Evolutionary conservation across 2,113 vertebrate genomes (phyloP), one percentile per base, ranked within the genome.

Genomic region (Elachura formosa): DNA sequence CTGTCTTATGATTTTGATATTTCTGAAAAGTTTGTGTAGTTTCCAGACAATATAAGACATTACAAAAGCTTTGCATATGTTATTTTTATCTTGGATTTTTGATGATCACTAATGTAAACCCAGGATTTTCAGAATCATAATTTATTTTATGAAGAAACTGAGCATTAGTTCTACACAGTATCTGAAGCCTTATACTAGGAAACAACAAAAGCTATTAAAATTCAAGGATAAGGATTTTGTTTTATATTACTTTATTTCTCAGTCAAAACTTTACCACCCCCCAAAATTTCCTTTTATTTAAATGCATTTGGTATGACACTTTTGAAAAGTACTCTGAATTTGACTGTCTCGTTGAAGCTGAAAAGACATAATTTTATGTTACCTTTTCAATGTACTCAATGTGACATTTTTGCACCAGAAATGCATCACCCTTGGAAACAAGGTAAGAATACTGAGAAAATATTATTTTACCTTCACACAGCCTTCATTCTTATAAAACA

Each of bases 321-420:
- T 88, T 84, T 54, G 67, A 93, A 82, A 92, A 94, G 49, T 77
- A 58, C 14, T 76, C 71, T 54, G 16, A 12, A 41, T 88, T 93
- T 1, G 2, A 10, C 46, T 90, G 75, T 93, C 87, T 91, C 75
- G 24, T 48, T 93, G 80, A 93, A 81, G 40, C 9, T 84, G 51
- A 92, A 94, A 90, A 74, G 64, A 25, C 55, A 67, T 81, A 90
- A 95, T 92, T 90, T 76, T 19, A 18, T 77, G 63, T 86, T 86
- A 43, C 4, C 34, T 80, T 76, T 92, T 78, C 20, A n/a, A 20
- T 74, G 26, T 43, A 66, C 9, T 73, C 1, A 62, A 31, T 61
- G 48, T 83, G 85, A 77, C 43, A 86, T 81, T 86, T 92, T 92
- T 84, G 9, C 33, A 81, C 34, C 13, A 90, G 51, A 95, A 92